Base-by-base conservation (phyloP, 1,140 invertebrate species). In the Nephotettix cincticeps region DNA sequence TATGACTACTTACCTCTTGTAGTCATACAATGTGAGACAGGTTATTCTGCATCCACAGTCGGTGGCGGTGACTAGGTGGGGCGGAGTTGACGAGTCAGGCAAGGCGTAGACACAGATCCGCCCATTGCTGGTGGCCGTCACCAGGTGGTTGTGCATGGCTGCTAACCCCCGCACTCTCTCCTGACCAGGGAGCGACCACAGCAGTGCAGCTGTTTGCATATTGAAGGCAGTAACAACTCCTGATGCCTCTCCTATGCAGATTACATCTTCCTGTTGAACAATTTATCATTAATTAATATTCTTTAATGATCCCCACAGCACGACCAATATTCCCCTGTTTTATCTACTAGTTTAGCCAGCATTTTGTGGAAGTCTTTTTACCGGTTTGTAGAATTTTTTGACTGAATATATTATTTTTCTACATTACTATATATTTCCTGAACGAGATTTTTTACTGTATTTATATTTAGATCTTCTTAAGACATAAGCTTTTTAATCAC, bases 11-110 rank as follows among this genome's bases (percentile, higher is more conserved):
- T 23, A 69, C 68, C 47, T 69, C n/a, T 32, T 56, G 6, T 58
- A 56, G 19, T 23, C 27, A 29, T 21, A 69, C 9, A 69, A 11
- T 9, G 45, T 29, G 28, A 69, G 47, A 70, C 73, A 74, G 56
- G 71, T 74, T 13, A 74, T 36, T 25, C 73, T 56, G 36, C 71
- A 73, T 32, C 72, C 73, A 19, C 69, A 45, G 56, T 71, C 65
- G n/a, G 68, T 27, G 0, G 73, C 63, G 32, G 71, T 45, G 45
- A 32, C 36, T 36, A 73, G 29, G 23, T 51, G n/a, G 19, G 73
- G 73, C 29, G 54, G 21, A 28, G 29, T 3, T 43, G 72, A 19
- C 21, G 11, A 21, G 6, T 17, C 56, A 14, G 4, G 4, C 1
- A 71, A 25, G 19, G 69, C 30, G 64, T 69, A 74, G 11, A 71